Percentiles rank a stretch among this genome's conserved stretches.
Evolutionary conservation across 64 coral and sea anemone species (phyloP).

Genomic region (Actinia tenebrosa): DNA sequence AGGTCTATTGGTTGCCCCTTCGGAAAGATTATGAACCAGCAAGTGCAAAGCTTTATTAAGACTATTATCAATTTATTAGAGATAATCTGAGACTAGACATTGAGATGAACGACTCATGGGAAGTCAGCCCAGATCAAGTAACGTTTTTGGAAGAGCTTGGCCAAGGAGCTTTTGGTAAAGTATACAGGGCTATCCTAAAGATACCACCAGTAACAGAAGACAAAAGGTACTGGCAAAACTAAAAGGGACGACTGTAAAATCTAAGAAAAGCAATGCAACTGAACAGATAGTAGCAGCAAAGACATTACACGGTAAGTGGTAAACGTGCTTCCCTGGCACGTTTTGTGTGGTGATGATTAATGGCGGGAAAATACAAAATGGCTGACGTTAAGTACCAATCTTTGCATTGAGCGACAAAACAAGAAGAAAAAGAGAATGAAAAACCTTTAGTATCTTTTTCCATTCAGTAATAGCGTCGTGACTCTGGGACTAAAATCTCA

Average conservation of each 20-base stretch:
- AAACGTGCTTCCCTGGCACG: too few relatives aligned
- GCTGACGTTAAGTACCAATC: too few relatives aligned
- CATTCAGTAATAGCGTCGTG: too few relatives aligned
- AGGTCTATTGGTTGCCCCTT: too few relatives aligned
- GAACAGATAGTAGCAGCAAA: neutral
- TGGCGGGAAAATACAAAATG: too few relatives aligned
- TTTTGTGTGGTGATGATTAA: too few relatives aligned
- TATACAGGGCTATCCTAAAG: neutral
- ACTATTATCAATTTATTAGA: neutral
- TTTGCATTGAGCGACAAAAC: too few relatives aligned
- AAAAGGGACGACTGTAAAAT: neutral
- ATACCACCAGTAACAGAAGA: neutral
- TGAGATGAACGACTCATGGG: neutral
- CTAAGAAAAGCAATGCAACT: neutral
- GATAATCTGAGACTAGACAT: neutral
- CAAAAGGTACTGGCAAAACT: neutral
- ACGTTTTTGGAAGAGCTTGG: neutral
- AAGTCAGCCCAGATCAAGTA: neutral
- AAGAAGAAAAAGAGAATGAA: too few relatives aligned
- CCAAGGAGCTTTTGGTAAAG: conserved; percentile 13
- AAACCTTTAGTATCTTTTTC: too few relatives aligned
- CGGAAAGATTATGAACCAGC: too few relatives aligned
- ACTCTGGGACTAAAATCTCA: too few relatives aligned
- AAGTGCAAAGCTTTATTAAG: neutral
- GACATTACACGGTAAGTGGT: neutral